Conservation (phyloP, 2,113 vertebrate species). For the Amphiprion percula region DNA sequence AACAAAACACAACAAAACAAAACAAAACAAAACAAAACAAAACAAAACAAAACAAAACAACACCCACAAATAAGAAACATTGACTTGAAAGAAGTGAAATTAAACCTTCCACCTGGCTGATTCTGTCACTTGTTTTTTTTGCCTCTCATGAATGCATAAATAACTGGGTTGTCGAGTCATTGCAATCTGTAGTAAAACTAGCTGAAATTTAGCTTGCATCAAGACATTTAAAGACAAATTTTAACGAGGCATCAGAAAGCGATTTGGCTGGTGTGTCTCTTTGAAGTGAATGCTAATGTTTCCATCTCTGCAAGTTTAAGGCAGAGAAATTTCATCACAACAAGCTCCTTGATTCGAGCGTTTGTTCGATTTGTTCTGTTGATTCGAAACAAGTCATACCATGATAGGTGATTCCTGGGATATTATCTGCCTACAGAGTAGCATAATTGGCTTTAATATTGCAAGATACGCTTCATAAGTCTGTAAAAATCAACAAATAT, state of each 20-base stretch:
- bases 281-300: constrained; percentile 56
- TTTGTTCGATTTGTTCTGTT: constrained; percentile 22
- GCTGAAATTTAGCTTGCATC: constrained; percentile 34
- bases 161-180: constrained; percentile 16
- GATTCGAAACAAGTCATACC: constrained; percentile 33
- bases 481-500: constrained; percentile 33
- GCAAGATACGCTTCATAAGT: constrained; percentile 32
- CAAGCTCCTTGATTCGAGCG: constrained; percentile 24
- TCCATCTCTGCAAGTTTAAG: constrained; percentile 11
- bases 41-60: constrained; percentile 13
- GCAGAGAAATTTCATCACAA: constrained; percentile 30
- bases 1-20: too few species aligned
- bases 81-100: constrained; percentile 18
- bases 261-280: constrained; percentile 28
- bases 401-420: constrained; percentile 21
- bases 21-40: too few species aligned
- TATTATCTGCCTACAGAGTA: constrained; percentile 29
- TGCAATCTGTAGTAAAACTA: constrained; percentile 25
- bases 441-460: constrained; percentile 26
- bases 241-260: constrained; percentile 17
- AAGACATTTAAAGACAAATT: constrained; percentile 31
- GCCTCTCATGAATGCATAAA: constrained; percentile 27
- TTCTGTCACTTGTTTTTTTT: constrained; percentile 29
- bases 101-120: constrained; percentile 16
- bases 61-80: too few species aligned